These are phyloP conservation scores for Penaeus monodon DNA, from an alignment of 2,888 invertebrate genomes.

Conservation along the genomic window DNA sequence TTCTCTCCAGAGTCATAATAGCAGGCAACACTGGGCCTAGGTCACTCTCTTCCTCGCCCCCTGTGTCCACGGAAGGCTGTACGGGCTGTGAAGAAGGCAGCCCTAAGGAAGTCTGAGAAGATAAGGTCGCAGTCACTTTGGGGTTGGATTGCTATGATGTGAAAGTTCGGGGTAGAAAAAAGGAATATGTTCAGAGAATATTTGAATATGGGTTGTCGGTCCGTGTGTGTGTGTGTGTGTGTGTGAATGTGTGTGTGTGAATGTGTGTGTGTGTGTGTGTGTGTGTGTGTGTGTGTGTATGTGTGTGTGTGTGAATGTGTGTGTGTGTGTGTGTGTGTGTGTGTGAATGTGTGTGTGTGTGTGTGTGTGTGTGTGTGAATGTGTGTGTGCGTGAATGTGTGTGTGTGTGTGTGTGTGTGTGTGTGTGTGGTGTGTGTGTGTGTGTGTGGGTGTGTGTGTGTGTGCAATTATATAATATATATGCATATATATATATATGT, in stretches of 20 bases:
- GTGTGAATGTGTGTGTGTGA: neutral
- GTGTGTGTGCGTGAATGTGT: neutral
- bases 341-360: constrained; percentile 6
- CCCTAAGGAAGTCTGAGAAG: neutral
- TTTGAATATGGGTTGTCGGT: too few relatives aligned
- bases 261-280: neutral
- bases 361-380: neutral
- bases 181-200: too few relatives aligned
- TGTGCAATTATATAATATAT: neutral
- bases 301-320: neutral
- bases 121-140: neutral
- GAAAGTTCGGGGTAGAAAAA: too few relatives aligned
- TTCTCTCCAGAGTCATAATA: constrained; percentile 89
- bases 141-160: too few relatives aligned
- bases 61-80: neutral
- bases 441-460: constrained; percentile 9
- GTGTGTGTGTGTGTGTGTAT: neutral
- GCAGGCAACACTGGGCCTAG: constrained; percentile 68
- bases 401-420: neutral
- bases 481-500: too few relatives aligned
- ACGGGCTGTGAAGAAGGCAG: neutral
- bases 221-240: neutral
- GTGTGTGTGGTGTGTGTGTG: neutral
- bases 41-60: neutral
- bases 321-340: neutral